A percentile compares a stretch with the other conserved stretches of the same genome.
Conservation (phyloP, 2,797 vertebrate species). For the Pangasius macronema region DNA sequence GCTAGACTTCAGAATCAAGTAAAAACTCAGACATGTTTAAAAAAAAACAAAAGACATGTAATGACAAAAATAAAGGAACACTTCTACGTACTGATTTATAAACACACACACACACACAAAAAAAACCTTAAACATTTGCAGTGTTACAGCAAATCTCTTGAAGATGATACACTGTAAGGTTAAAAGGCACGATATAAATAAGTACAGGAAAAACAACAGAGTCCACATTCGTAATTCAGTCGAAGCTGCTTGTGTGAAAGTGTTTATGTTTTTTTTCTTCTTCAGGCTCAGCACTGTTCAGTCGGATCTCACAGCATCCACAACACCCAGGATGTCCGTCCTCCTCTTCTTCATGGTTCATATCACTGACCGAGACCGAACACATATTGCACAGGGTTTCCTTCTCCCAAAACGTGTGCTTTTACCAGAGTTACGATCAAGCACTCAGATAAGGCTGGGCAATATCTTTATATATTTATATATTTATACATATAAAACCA, state of each 20-base stretch:
- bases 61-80: conserved; percentile 26
- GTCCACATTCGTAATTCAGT: conserved; percentile 74
- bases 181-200: conserved; percentile 83
- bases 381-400: conserved; percentile 24
- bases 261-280: conserved; percentile 43
- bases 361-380: neutral
- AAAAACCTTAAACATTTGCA: conserved; percentile 42
- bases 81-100: neutral
- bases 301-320: conserved; percentile 58
- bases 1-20: neutral
- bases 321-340: neutral
- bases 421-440: neutral
- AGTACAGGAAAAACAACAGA: conserved; percentile 59
- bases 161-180: conserved; percentile 66
- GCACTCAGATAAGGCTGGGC: neutral
- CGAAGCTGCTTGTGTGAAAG: conserved; percentile 71
- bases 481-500: neutral
- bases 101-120: conserved; percentile 52
- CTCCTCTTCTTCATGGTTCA: neutral
- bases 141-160: conserved; percentile 68
- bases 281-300: conserved; percentile 76
- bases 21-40: neutral
- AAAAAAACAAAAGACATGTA: neutral
- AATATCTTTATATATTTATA: neutral
- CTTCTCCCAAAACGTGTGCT: neutral